These are phyloP conservation scores for Dendroctonus valens DNA, from an alignment of 1,140 invertebrate species.

Conservation along the genomic window DNA sequence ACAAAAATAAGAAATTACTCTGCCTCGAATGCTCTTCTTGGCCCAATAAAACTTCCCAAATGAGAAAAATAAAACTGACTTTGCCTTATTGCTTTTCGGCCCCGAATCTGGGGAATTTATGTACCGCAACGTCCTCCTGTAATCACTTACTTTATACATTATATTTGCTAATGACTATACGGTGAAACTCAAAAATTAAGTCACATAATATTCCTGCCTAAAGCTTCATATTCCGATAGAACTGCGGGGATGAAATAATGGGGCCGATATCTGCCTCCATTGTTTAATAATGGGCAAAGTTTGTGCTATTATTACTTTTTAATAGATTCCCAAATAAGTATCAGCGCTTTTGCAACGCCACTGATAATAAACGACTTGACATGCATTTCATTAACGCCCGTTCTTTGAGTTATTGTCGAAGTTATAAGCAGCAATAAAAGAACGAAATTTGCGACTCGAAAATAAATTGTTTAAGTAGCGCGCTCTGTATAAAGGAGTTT, in stretches of 20 bases:
- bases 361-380: slow-evolving; percentile 21
- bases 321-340: slow-evolving; percentile 29
- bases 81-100: slow-evolving; percentile 26
- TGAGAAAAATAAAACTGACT: slow-evolving; percentile 26
- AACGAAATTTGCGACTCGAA: too few relatives aligned
- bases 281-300: slow-evolving; percentile 28
- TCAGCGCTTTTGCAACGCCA: slow-evolving; percentile 6
- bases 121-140: slow-evolving; percentile 5
- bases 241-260: slow-evolving; percentile 1
- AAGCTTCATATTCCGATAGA: neutral
- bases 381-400: slow-evolving; percentile 20
- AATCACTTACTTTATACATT: too few relatives aligned
- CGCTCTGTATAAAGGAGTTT: too few relatives aligned
- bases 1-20: slow-evolving; percentile 34
- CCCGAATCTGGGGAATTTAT: slow-evolving; percentile 16
- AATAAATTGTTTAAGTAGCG: too few relatives aligned
- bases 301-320: slow-evolving; percentile 28
- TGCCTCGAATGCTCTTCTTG: slow-evolving; percentile 19
- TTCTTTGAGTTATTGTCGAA: slow-evolving; percentile 16
- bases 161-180: too few relatives aligned
- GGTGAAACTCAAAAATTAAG: too few relatives aligned
- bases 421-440: neutral
- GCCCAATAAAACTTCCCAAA: slow-evolving; percentile 27
- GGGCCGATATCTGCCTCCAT: slow-evolving; percentile 10
- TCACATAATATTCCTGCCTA: neutral